Percentiles rank a stretch among this genome's conserved stretches.
These are phyloP conservation scores for Diprion similis DNA, from an alignment of 1,140 invertebrate species.

Conservation along the genomic window DNA sequence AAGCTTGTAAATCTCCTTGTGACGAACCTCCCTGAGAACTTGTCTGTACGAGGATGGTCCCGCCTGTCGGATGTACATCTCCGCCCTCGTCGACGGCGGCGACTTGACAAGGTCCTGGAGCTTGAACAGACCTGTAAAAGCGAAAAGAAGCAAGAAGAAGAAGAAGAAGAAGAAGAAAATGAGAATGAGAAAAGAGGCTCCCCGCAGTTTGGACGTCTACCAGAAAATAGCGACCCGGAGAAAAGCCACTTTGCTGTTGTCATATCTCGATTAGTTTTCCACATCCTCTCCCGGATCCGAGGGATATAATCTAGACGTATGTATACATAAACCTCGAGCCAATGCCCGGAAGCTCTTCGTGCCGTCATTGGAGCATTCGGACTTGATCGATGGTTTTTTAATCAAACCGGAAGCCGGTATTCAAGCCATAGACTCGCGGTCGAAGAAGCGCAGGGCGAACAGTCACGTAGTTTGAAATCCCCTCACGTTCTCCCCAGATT, in stretches of 20 bases:
- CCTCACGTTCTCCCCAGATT: not conserved
- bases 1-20: conserved; percentile 84
- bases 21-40: conserved; percentile 79
- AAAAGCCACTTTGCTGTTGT: not conserved
- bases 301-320: no score
- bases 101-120: conserved; percentile 83
- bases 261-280: not conserved
- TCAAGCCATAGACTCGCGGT: not conserved
- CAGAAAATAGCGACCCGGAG: not conserved
- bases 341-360: no score
- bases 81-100: conserved; percentile 70
- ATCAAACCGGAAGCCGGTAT: not conserved
- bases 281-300: no score
- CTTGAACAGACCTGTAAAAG: conserved; percentile 81
- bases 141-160: conserved; percentile 25
- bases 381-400: not conserved
- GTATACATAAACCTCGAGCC: no score
- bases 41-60: conserved; percentile 78
- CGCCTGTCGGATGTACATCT: conserved; percentile 85
- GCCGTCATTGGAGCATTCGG: no score
- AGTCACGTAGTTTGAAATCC: not conserved
- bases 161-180: conserved; percentile 11
- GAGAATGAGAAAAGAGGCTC: not conserved
- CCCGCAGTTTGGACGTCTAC: no score
- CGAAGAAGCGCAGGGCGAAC: not conserved